Evolutionary conservation across 37 sponge, comb jelly and placozoan species (phyloP).

Genomic region (Hormiphora californensis): DNA sequence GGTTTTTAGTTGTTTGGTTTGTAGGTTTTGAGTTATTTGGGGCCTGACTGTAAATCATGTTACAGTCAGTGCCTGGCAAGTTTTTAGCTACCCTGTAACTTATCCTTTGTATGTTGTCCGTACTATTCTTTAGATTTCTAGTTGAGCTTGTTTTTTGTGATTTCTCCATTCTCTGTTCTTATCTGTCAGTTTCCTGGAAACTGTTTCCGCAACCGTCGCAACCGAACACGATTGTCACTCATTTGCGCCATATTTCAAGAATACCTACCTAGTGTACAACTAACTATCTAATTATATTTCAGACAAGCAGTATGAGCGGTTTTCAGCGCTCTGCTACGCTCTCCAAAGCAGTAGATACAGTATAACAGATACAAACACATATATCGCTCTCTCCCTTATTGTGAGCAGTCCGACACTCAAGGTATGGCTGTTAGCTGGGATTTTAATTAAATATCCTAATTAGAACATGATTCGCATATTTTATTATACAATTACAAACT

Average conservation of each 20-base stretch:
- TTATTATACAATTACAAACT: too few relatives aligned
- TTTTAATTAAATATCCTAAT: too few relatives aligned
- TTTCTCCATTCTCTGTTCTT: neutral
- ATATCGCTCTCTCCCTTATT: neutral
- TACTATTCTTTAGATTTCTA: neutral
- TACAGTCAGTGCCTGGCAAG: too few relatives aligned
- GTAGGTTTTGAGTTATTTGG: too few relatives aligned
- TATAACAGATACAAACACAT: conserved; percentile 18
- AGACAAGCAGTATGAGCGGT: conserved; percentile 19
- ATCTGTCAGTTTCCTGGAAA: neutral
- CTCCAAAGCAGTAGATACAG: conserved; percentile 26
- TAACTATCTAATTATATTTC: neutral
- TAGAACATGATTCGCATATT: too few relatives aligned
- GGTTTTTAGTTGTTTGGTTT: neutral
- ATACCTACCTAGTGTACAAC: neutral
- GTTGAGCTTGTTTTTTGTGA: neutral
- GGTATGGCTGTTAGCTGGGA: too few relatives aligned
- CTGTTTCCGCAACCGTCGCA: too few relatives aligned
- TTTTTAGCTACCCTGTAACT: neutral
- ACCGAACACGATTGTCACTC: too few relatives aligned
- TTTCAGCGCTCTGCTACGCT: conserved; percentile 36
- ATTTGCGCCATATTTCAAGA: too few relatives aligned
- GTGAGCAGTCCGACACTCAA: neutral
- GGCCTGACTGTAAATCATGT: too few relatives aligned
- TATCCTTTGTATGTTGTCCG: neutral